phyloP scores from a whole-genome alignment of 2,113 vertebrate species.

The Oryzias javanicus region DNA sequence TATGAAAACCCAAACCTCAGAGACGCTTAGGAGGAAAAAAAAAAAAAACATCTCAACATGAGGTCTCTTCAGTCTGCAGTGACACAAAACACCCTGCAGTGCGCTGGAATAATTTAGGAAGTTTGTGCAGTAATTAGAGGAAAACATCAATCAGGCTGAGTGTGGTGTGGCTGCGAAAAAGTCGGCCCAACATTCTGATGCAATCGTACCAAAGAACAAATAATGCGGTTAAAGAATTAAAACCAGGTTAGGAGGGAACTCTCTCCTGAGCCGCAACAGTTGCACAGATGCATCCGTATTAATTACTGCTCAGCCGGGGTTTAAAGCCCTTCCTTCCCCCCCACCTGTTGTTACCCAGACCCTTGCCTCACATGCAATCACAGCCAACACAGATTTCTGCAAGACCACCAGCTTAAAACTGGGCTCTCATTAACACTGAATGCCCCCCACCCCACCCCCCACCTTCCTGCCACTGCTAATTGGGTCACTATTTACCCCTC shows the following conservation, averaged over 20 bases:
- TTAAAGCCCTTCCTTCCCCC: conserved; percentile 44
- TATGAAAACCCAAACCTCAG: too few species aligned
- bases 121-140: conserved; percentile 2
- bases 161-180: conserved; percentile 9
- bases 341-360: conserved; percentile 72
- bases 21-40: not conserved
- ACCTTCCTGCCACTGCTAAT: conserved; percentile 56
- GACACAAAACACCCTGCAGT: conserved; percentile 4
- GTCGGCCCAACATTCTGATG: conserved; percentile 28
- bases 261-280: conserved; percentile 18
- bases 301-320: conserved; percentile 55
- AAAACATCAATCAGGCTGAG: not conserved
- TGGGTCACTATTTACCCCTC: conserved; percentile 69
- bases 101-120: conserved; percentile 1
- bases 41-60: not conserved
- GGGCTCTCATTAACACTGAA: conserved; percentile 52
- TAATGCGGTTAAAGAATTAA: conserved; percentile 32
- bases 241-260: conserved; percentile 36
- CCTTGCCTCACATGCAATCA: conserved; percentile 17
- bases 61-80: not conserved
- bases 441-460: not conserved
- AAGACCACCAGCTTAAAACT: conserved; percentile 63
- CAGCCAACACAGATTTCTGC: conserved; percentile 17
- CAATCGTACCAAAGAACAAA: conserved; percentile 29
- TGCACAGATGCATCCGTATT: conserved; percentile 59